Conservation (phyloP, 2,113 vertebrate species). For the Theristicus caerulescens region DNA sequence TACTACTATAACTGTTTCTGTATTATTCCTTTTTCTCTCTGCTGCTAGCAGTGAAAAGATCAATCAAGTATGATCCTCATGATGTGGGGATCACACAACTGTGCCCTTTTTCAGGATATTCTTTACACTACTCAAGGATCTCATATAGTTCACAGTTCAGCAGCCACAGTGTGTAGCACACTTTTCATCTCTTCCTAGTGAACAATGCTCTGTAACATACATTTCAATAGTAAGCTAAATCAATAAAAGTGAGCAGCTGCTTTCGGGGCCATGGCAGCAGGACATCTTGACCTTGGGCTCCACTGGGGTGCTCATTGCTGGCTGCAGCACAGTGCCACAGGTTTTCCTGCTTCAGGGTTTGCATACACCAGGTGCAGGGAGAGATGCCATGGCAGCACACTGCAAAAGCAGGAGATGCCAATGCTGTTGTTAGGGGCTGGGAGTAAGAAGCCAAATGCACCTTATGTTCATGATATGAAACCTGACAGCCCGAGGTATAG, state of each 20-base stretch:
- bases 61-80: neutral
- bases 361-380: fast-evolving
- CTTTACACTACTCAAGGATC: neutral
- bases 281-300: neutral
- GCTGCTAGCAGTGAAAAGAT: neutral
- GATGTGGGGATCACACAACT: neutral
- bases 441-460: neutral
- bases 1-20: neutral
- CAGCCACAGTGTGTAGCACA: neutral
- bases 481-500: neutral
- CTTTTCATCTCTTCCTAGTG: neutral
- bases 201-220: neutral
- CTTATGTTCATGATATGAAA: neutral
- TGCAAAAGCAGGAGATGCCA: neutral
- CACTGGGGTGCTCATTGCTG: neutral
- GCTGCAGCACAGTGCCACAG: neutral
- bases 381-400: neutral
- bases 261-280: neutral
- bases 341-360: neutral
- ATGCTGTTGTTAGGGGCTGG: neutral
- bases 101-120: neutral
- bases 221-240: neutral
- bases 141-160: neutral
- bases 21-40: neutral
- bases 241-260: neutral